Evolutionary conservation across 2,797 vertebrate genomes (phyloP).

Genomic region (Bryconaethiops microstoma): DNA sequence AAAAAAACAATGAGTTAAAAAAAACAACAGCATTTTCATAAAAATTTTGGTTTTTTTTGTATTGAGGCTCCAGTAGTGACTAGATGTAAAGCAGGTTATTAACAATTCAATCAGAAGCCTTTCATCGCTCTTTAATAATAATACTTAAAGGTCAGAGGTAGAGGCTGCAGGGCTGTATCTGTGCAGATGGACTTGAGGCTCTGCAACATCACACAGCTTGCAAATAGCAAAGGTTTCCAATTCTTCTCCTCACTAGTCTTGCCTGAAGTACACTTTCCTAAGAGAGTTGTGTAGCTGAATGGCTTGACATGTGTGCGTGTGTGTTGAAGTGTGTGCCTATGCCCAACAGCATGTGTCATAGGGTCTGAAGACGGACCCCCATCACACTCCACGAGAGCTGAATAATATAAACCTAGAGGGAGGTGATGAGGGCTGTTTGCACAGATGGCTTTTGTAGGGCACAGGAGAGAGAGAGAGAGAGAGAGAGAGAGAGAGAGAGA

Average conservation of each 20-base stretch:
- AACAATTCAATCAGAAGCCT: not conserved
- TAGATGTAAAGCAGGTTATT: not conserved
- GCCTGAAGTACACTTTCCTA: not conserved
- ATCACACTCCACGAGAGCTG: slow-evolving; percentile 44
- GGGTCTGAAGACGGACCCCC: slow-evolving; percentile 48
- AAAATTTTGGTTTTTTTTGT: too few relatives aligned
- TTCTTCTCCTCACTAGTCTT: slow-evolving; percentile 61
- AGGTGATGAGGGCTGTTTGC: slow-evolving; percentile 61
- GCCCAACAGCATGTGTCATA: slow-evolving; percentile 54
- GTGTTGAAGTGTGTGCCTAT: not conserved
- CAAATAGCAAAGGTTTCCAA: slow-evolving; percentile 25
- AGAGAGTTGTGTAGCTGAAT: not conserved
- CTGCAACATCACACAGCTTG: not conserved
- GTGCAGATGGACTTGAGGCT: not conserved
- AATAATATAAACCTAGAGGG: slow-evolving; percentile 13
- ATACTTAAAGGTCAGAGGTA: slow-evolving; percentile 18
- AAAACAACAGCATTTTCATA: too few relatives aligned
- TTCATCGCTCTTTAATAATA: slow-evolving; percentile 15
- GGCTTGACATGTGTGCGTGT: slow-evolving; percentile 16
- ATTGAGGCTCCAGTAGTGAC: too few relatives aligned
- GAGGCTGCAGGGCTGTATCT: not conserved
- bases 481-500: not conserved
- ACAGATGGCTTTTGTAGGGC: slow-evolving; percentile 79
- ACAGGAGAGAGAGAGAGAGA: slow-evolving; percentile 54
- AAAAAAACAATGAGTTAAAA: too few relatives aligned